These are phyloP conservation scores for Herpailurus yagouaroundi DNA, from an alignment of 2,113 vertebrate genomes.

Conservation along the genomic window DNA sequence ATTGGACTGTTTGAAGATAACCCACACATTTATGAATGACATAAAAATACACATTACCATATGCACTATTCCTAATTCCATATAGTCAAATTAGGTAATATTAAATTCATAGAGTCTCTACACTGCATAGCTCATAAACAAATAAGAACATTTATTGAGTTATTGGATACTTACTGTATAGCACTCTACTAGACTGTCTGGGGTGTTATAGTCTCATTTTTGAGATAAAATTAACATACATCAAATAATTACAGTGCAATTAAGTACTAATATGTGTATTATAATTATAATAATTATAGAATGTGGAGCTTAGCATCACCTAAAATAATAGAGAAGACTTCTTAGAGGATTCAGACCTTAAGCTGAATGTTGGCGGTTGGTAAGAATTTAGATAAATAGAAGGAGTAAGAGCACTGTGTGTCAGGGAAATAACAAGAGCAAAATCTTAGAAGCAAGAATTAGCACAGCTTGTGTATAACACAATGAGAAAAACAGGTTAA, in stretches of 20 bases:
- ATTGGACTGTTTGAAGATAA: slow-evolving; percentile 7
- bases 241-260: not conserved
- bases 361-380: not conserved
- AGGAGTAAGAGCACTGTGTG: not conserved
- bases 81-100: not conserved
- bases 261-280: not conserved
- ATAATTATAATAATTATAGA: slow-evolving; percentile 11
- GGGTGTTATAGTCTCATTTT: not conserved
- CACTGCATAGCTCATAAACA: not conserved
- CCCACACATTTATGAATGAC: not conserved
- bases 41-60: not conserved
- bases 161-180: not conserved
- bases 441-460: not conserved
- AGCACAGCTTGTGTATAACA: not conserved
- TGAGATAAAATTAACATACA: slow-evolving; percentile 16
- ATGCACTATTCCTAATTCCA: not conserved
- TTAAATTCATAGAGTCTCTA: not conserved
- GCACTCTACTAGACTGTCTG: not conserved
- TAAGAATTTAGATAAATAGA: not conserved
- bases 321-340: not conserved
- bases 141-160: not conserved
- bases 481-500: not conserved
- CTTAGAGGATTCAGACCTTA: not conserved
- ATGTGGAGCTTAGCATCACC: not conserved
- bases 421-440: not conserved